A percentile compares a stretch with the other conserved stretches of the same genome.
These are phyloP conservation scores for Liposcelis brunnea DNA, from an alignment of 2,888 invertebrate genomes.

Conservation along the genomic window DNA sequence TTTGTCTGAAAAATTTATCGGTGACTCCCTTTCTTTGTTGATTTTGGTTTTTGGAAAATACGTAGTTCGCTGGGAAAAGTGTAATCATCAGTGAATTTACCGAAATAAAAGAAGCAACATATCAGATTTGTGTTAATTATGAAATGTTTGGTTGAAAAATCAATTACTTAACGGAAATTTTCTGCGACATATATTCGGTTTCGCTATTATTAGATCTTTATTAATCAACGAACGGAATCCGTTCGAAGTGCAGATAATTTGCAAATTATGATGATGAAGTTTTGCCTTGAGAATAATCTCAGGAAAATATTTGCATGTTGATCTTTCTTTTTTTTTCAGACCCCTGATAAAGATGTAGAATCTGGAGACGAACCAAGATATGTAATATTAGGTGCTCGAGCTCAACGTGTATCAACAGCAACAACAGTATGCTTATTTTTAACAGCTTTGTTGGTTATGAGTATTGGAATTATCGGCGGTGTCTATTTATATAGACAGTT, in stretches of 20 bases:
- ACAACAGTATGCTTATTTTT: constrained; percentile 51
- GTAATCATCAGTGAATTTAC: no score
- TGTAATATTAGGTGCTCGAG: constrained; percentile 28
- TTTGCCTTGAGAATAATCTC: no score
- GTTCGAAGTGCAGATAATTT: constrained; percentile 5
- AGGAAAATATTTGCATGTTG: constrained; percentile 10
- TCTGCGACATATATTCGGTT: no score
- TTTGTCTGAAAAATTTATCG: neutral
- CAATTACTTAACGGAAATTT: no score
- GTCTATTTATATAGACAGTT: constrained; percentile 60
- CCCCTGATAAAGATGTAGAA: constrained; percentile 28
- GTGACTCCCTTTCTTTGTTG: neutral
- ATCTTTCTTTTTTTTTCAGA: constrained; percentile 20
- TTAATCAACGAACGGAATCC: constrained; percentile 4
- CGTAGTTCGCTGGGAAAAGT: no score
- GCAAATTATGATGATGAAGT: constrained; percentile 1
- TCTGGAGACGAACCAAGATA: constrained; percentile 23
- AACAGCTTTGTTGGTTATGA: constrained; percentile 48
- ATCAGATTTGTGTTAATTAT: no score
- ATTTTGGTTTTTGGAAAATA: no score
- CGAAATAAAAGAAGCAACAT: no score
- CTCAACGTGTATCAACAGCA: constrained; percentile 37
- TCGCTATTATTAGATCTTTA: no score
- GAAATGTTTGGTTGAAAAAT: no score
- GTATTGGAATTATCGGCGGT: constrained; percentile 52